Percentiles rank a stretch among this genome's conserved stretches.
phyloP scores from a whole-genome alignment of 2,113 vertebrate species.

The Sylvilagus bachmani region DNA sequence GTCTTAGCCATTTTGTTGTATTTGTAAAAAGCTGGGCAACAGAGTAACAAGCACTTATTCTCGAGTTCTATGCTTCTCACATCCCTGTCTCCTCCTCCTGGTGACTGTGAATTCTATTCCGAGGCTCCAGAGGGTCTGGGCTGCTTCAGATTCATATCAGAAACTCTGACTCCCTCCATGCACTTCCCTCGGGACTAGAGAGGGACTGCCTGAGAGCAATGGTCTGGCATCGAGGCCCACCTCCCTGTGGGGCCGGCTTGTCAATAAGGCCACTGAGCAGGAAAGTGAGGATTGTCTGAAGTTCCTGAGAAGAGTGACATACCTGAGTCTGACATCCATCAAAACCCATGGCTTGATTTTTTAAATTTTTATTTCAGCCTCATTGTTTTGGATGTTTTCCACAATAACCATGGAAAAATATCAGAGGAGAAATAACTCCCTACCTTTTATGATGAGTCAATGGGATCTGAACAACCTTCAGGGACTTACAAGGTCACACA shows the following conservation, averaged over 20 bases:
- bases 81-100: background rate
- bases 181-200: background rate
- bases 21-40: no score
- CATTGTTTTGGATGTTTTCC: background rate
- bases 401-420: background rate
- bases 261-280: background rate
- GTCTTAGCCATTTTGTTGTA: no score
- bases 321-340: background rate
- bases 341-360: background rate
- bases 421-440: background rate
- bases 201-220: background rate
- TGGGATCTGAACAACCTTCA: background rate
- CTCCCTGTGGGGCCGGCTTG: background rate
- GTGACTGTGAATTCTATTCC: background rate
- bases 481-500: background rate
- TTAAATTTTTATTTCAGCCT: constrained; percentile 35
- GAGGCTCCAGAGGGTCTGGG: background rate
- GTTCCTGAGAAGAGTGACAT: constrained; percentile 14
- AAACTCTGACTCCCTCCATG: background rate
- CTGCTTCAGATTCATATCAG: background rate
- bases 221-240: background rate
- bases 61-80: background rate
- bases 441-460: background rate
- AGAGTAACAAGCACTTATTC: background rate
- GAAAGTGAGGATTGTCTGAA: background rate